Evolutionary conservation across 2,797 vertebrate species (phyloP).

Genomic region (Rhincodon typus): DNA sequence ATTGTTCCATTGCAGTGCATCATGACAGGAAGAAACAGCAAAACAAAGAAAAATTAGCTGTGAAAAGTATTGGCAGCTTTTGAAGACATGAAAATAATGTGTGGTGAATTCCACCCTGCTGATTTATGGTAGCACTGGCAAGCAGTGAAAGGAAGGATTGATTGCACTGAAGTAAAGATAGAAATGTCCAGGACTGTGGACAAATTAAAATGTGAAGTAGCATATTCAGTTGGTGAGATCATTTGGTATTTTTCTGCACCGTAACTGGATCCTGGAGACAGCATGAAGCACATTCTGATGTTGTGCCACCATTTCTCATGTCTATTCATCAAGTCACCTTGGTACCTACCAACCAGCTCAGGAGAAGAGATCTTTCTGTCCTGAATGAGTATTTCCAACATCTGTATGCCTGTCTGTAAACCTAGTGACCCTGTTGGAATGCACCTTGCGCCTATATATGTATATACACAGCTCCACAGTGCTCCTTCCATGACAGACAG

Average conservation of each 20-base stretch:
- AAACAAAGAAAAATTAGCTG: too few relatives aligned
- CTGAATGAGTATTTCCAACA: not conserved
- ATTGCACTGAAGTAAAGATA: not conserved
- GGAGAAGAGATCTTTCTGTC: not conserved
- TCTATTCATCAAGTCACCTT: not conserved
- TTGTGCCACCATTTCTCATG: not conserved
- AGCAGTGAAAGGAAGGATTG: not conserved
- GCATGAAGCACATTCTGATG: not conserved
- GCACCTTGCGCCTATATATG: not conserved
- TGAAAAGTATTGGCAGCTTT: too few relatives aligned
- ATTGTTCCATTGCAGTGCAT: too few relatives aligned
- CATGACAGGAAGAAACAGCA: too few relatives aligned
- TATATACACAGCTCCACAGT: not conserved
- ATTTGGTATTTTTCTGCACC: not conserved
- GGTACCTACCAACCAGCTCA: not conserved
- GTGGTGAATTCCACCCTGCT: too few relatives aligned
- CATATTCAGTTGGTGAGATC: not conserved
- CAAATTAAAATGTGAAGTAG: not conserved
- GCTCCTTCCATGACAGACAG: not conserved
- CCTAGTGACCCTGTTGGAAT: not conserved
- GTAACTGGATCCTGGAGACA: not conserved
- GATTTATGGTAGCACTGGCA: not conserved
- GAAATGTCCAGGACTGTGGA: not conserved
- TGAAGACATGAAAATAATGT: too few relatives aligned
- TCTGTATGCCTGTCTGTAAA: not conserved